phyloP scores from a whole-genome alignment of 1,140 invertebrate species.

The Tetragonula clypearis region DNA sequence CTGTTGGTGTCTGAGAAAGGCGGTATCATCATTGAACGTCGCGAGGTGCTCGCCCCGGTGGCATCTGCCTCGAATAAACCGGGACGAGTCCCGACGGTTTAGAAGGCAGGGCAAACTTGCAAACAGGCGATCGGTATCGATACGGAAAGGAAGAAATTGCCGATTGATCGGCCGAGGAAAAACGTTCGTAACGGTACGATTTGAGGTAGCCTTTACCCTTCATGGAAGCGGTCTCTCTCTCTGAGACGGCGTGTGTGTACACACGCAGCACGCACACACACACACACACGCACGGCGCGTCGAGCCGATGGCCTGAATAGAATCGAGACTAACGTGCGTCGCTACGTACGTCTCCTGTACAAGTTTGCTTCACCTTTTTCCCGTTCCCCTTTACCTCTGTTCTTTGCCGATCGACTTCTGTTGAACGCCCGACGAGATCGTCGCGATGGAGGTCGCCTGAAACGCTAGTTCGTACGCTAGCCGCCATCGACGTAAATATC shows the following conservation, averaged over 20 bases:
- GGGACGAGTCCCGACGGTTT: conserved; percentile 40
- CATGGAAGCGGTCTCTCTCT: conserved; percentile 74
- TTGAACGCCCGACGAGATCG: conserved; percentile 8
- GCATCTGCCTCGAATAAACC: conserved; percentile 49
- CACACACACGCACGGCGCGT: neutral
- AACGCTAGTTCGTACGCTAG: neutral
- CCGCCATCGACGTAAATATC: conserved; percentile 52
- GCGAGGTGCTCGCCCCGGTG: neutral
- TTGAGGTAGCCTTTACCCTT: conserved; percentile 76
- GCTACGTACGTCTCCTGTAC: conserved; percentile 36
- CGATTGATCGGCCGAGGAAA: conserved; percentile 71
- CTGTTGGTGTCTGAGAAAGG: neutral
- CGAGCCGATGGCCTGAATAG: conserved; percentile 75
- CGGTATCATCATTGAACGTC: neutral
- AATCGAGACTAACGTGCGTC: conserved; percentile 46
- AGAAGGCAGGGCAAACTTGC: conserved; percentile 34
- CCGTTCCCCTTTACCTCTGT: neutral
- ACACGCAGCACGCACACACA: neutral
- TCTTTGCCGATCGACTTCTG: neutral
- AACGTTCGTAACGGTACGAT: conserved; percentile 78
- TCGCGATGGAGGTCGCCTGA: conserved; percentile 14
- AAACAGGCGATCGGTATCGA: neutral
- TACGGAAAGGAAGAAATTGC: conserved; percentile 6
- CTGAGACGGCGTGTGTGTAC: neutral
- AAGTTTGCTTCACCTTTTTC: conserved; percentile 49